Evolutionary conservation across 1,140 invertebrate genomes (phyloP).

Genomic region (Micrasema minimum): DNA sequence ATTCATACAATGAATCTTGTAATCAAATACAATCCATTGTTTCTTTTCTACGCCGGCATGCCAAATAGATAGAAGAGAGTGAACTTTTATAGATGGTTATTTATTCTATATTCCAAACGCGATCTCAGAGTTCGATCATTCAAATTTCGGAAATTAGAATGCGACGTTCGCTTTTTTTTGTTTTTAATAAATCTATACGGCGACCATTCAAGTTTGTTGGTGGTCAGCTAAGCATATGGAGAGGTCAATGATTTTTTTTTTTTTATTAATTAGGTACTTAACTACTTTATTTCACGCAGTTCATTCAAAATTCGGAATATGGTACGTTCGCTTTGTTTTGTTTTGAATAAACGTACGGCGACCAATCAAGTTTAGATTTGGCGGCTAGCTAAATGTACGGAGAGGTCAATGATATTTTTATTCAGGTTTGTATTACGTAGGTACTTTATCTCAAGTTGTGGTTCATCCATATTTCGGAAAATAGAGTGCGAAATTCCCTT

Average conservation of each 20-base stretch:
- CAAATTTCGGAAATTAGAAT: constrained; percentile 29
- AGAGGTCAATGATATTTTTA: constrained; percentile 11
- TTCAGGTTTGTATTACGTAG: neutral
- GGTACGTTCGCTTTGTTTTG: neutral
- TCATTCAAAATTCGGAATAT: constrained; percentile 26
- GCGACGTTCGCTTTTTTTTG: neutral
- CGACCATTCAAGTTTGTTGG: constrained; percentile 20
- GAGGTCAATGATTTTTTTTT: constrained; percentile 18
- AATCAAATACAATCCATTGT: too few species aligned
- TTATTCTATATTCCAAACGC: constrained; percentile 8
- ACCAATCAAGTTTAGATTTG: constrained; percentile 11
- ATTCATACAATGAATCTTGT: too few species aligned
- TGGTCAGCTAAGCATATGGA: constrained; percentile 3
- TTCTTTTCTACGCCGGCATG: too few species aligned
- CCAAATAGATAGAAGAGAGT: too few species aligned
- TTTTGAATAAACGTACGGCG: constrained; percentile 13
- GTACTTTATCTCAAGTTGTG: too few species aligned
- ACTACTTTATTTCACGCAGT: too few species aligned
- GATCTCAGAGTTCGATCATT: constrained; percentile 13
- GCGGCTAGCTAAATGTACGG: constrained; percentile 2
- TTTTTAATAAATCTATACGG: constrained; percentile 11
- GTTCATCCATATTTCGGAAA: constrained; percentile 21
- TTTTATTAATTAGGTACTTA: neutral
- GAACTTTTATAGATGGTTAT: too few species aligned
- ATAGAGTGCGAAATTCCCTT: too few species aligned